phyloP scores from a whole-genome alignment of 2,797 vertebrate species.

The Urocyon cinereoargenteus region DNA sequence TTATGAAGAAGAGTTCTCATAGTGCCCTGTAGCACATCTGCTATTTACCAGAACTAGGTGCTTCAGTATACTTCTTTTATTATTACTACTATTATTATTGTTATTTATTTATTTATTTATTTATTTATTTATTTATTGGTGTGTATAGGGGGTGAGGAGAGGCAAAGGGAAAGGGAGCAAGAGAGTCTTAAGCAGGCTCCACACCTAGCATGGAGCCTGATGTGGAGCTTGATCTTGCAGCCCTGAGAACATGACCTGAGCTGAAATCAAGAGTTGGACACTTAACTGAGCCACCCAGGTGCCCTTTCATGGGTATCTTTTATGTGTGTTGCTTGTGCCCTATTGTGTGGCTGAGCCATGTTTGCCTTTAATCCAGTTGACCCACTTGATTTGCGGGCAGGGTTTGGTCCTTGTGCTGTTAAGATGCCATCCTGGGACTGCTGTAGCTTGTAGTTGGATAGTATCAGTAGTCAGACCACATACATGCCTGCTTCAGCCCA shows the following conservation, averaged over 20 bases:
- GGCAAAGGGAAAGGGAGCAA: background rate
- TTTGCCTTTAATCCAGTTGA: background rate
- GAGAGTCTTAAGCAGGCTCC: background rate
- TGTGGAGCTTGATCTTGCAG: accelerated
- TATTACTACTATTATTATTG: too few relatives aligned
- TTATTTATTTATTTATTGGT: too few relatives aligned
- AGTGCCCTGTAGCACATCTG: background rate
- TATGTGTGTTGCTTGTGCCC: background rate
- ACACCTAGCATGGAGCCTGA: background rate
- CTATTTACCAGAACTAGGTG: background rate
- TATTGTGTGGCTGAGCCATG: background rate
- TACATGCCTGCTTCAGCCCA: background rate
- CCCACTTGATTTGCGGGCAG: background rate
- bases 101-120: too few relatives aligned
- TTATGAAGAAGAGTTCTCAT: background rate
- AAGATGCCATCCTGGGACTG: background rate
- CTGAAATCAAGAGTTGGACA: background rate
- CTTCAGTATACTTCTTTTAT: background rate
- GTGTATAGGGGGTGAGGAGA: background rate
- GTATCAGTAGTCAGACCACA: background rate
- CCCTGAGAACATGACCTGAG: background rate
- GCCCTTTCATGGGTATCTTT: background rate
- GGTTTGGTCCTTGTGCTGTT: background rate
- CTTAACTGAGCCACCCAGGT: background rate
- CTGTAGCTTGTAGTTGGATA: background rate